phyloP scores from a whole-genome alignment of 2,113 vertebrate genomes.

The Porphyrio hochstetteri region DNA sequence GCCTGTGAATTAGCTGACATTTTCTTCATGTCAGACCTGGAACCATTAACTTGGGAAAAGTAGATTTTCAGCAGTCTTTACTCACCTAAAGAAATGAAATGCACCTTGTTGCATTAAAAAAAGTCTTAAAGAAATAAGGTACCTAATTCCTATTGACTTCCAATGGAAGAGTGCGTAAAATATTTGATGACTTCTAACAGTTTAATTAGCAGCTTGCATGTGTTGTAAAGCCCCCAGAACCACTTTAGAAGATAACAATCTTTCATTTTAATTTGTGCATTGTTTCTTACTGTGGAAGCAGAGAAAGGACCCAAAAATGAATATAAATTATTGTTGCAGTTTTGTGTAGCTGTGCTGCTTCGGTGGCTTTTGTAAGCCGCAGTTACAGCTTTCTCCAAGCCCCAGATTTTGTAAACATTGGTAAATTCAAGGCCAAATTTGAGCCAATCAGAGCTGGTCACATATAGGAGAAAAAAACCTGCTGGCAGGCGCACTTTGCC shows the following conservation, averaged over 20 bases:
- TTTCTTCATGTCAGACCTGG: neutral
- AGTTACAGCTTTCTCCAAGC: too few species aligned
- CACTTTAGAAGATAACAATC: neutral
- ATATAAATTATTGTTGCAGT: neutral
- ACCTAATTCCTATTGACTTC: neutral
- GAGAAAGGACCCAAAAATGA: neutral
- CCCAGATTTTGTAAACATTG: too few species aligned
- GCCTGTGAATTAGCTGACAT: neutral
- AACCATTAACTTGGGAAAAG: neutral
- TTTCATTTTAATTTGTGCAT: neutral
- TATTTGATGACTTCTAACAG: neutral
- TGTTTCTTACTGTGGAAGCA: neutral
- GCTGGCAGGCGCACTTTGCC: too few species aligned
- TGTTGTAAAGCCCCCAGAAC: neutral
- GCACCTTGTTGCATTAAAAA: neutral
- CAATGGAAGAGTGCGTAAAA: neutral
- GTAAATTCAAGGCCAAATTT: too few species aligned
- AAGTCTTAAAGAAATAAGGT: neutral
- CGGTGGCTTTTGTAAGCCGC: too few species aligned
- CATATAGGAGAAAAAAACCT: too few species aligned
- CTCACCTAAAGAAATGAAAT: neutral
- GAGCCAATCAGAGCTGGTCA: too few species aligned
- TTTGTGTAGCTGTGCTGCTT: too few species aligned
- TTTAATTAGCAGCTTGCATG: neutral
- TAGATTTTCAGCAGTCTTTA: neutral